Evolutionary conservation across 2,888 invertebrate genomes (phyloP), one percentile per base, ranked within the genome.

Genomic region (Eledone cirrhosa): DNA sequence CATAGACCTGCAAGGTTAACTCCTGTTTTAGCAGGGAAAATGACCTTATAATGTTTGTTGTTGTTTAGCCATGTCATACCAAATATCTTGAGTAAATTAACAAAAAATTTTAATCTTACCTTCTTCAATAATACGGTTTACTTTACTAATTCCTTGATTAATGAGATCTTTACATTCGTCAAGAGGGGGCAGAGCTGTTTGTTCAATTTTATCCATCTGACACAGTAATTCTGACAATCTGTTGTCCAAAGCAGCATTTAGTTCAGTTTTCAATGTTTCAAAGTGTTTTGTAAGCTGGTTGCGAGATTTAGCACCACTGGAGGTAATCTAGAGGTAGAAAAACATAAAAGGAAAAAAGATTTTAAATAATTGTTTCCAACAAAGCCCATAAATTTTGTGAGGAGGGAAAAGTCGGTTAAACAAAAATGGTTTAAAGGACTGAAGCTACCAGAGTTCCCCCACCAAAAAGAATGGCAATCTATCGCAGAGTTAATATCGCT

Each of bases 101-200:
- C 3, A 41, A 41, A 41, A 41, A 2, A 5, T 3, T 41, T 41
- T 1, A 11, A 41, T 41, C 78, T 27, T 82, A 89, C 90, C 90
- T 84, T 88, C 86, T 65, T 87, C 84, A 82, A 90, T 84, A 76
- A 89, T 85, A 41, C 80, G 77, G 0, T 82, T 76, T n/a, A 88
- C 88, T 47, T 82, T 84, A 19, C 79, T 78, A 22, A 88, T 82
- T 41, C 85, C 85, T 22, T 86, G 80, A 75, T 86, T 84, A 48
- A 90, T 86, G 77, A 89, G 80, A 19, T 86, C 86, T 72, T 87
- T 86, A 84, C 88, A 88, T 74, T 87, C 82, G 27, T 81, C 78
- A 41, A 90, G 81, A 19, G 90, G 89, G 22, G 83, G 81, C 29
- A 88, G 80, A 22, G 88, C 85, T 11, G 80, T 78, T 16, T 79